phyloP scores from a whole-genome alignment of 1,140 invertebrate species.

The Hylaeus volcanicus region DNA sequence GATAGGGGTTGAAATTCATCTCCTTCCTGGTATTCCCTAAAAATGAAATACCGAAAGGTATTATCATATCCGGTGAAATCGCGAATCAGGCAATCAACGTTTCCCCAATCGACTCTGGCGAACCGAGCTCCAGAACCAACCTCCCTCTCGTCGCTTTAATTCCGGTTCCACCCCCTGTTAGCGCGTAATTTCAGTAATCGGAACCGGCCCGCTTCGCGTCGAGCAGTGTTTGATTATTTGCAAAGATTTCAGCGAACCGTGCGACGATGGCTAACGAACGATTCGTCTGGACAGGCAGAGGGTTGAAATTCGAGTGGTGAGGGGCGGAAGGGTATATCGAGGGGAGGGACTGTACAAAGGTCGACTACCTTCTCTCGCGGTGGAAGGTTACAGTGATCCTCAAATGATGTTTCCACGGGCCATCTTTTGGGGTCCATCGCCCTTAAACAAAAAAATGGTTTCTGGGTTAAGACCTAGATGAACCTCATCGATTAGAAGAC shows the following conservation, averaged over 20 bases:
- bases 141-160: not conserved
- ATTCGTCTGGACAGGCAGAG: not conserved
- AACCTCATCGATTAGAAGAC: too few species aligned
- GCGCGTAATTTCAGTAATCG: constrained; percentile 37
- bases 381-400: constrained; percentile 13
- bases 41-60: too few species aligned
- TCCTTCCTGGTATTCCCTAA: too few species aligned
- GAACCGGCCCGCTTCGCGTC: not conserved
- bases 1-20: too few species aligned
- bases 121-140: not conserved
- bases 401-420: too few species aligned
- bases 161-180: not conserved
- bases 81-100: not conserved
- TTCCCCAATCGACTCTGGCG: not conserved
- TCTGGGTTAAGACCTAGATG: too few species aligned
- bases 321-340: not conserved
- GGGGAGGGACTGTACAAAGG: constrained; percentile 18
- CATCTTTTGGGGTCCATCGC: too few species aligned
- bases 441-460: too few species aligned
- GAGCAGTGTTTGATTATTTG: constrained; percentile 36
- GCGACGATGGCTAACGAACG: constrained; percentile 18
- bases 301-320: not conserved
- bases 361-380: constrained; percentile 23
- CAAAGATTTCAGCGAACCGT: constrained; percentile 15
- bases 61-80: not conserved